phyloP scores from a whole-genome alignment of 23 tunicate species.

The Halocynthia aurantium region DNA sequence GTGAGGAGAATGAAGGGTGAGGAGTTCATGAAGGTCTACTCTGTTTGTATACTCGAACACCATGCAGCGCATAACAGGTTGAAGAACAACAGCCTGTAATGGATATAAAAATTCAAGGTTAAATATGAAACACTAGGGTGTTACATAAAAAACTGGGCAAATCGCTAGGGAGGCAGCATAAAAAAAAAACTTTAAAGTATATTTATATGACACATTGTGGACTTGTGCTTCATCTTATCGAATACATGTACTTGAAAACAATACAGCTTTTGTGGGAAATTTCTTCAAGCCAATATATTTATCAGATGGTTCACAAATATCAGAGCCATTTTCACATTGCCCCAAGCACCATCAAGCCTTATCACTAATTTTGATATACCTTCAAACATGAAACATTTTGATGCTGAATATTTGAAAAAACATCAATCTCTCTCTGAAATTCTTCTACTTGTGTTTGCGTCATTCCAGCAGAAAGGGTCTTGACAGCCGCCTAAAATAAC shows the following conservation, averaged over 20 bases:
- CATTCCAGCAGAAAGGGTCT: constrained; percentile 43
- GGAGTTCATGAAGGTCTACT: constrained; percentile 76
- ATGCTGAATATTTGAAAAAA: constrained; percentile 68
- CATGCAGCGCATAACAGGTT: constrained; percentile 80
- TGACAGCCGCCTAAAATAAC: constrained; percentile 61
- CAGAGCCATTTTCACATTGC: too few species aligned
- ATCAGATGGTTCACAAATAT: not conserved
- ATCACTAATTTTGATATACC: constrained; percentile 11
- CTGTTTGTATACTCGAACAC: constrained; percentile 76
- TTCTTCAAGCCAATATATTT: not conserved
- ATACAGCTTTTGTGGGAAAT: not conserved
- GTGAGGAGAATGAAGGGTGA: constrained; percentile 81
- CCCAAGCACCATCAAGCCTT: too few species aligned
- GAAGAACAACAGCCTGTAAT: constrained; percentile 69
- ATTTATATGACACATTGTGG: not conserved
- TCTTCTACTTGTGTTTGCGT: constrained; percentile 47
- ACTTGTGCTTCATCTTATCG: not conserved
- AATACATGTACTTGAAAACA: not conserved
- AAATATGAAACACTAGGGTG: not conserved
- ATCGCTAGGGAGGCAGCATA: too few species aligned
- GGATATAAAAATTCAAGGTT: not conserved
- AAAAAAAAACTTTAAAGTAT: too few species aligned
- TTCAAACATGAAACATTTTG: constrained; percentile 77
- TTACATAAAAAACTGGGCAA: too few species aligned
- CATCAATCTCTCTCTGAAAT: constrained; percentile 75